Percentiles rank a stretch among this genome's conserved stretches.
phyloP scores from a whole-genome alignment of 2,113 vertebrate genomes.

The Heterochromis multidens region DNA sequence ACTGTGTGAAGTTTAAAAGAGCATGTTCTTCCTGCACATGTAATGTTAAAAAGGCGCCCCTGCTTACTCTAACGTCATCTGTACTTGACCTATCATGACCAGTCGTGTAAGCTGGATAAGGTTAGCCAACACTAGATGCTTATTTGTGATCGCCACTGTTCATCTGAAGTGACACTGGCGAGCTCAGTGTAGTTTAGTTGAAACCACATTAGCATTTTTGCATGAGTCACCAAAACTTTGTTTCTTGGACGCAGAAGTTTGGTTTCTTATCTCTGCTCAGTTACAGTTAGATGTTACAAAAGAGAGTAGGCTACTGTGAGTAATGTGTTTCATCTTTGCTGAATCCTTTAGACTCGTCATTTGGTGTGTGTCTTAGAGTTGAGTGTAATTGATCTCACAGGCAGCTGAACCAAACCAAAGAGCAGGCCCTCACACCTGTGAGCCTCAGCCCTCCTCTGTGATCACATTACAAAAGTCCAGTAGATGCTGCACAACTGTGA shows the following conservation, averaged over 20 bases:
- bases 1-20: background rate
- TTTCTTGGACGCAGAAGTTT: background rate
- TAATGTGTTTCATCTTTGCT: background rate
- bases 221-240: background rate
- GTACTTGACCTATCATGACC: no score
- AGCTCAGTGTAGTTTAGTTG: background rate
- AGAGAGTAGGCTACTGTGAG: background rate
- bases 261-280: background rate
- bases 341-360: background rate
- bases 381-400: background rate
- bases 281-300: background rate
- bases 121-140: background rate
- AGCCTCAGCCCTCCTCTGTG: background rate
- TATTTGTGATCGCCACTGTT: background rate
- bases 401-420: slow-evolving; percentile 4
- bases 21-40: no score
- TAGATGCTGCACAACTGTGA: slow-evolving; percentile 19
- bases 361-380: background rate
- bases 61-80: no score
- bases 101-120: rapidly evolving
- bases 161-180: rapidly evolving
- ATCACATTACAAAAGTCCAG: background rate
- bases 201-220: background rate
- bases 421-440: slow-evolving; percentile 18
- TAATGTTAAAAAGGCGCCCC: no score